Evolutionary conservation across 2,888 invertebrate species (phyloP).

Genomic region (Himalopsyche kuldschensis): DNA sequence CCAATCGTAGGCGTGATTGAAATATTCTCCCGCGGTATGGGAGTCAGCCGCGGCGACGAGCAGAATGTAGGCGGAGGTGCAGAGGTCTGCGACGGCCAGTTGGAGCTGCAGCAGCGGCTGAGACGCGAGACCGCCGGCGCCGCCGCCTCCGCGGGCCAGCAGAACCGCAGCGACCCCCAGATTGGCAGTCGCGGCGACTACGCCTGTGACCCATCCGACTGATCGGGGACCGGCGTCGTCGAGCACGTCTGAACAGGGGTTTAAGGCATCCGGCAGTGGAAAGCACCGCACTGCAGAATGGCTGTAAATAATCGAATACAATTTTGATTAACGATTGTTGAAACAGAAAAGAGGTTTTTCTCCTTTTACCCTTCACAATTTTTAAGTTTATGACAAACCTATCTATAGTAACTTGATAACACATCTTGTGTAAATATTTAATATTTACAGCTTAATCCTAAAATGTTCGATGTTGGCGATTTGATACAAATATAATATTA

Average conservation of each 20-base stretch:
- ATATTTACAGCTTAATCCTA: no score
- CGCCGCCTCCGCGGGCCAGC: conserved; percentile 49
- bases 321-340: no score
- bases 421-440: no score
- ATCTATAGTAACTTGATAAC: no score
- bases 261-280: conserved; percentile 78
- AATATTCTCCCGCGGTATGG: conserved; percentile 82
- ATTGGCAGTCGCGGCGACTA: conserved; percentile 82
- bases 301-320: neutral
- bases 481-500: no score
- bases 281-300: conserved; percentile 61
- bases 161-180: conserved; percentile 79
- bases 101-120: conserved; percentile 78
- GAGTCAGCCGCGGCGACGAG: conserved; percentile 83
- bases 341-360: neutral
- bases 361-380: no score
- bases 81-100: conserved; percentile 85
- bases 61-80: conserved; percentile 82
- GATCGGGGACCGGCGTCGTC: conserved; percentile 76
- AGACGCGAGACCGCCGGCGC: conserved; percentile 62
- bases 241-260: conserved; percentile 91
- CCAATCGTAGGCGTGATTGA: conserved; percentile 80
- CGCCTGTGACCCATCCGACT: conserved; percentile 85
- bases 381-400: no score
- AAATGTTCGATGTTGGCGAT: no score